phyloP scores from a whole-genome alignment of 64 coral and sea anemone species.

The Cladopsammia gracilis region DNA sequence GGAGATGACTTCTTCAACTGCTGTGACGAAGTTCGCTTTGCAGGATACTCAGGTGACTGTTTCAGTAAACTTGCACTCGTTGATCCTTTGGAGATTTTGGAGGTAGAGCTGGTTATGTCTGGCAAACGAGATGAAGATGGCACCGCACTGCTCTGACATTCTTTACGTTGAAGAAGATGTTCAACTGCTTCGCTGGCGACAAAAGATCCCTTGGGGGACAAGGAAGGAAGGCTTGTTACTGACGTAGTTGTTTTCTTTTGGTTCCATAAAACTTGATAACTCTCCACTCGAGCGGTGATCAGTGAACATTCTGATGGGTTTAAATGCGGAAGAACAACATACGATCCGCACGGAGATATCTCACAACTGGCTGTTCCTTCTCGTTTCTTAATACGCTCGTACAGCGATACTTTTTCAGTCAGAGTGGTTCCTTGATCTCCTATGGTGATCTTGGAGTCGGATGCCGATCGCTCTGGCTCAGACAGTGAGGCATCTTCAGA shows the following conservation, averaged over 20 bases:
- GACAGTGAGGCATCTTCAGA: background rate
- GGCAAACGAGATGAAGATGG: slow-evolving; percentile 40
- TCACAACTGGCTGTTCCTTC: slow-evolving; percentile 59
- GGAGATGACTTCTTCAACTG: background rate
- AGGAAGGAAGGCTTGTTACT: slow-evolving; percentile 58
- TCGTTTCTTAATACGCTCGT: slow-evolving; percentile 9
- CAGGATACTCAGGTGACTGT: background rate
- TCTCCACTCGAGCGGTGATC: slow-evolving; percentile 47
- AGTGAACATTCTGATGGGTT: slow-evolving; percentile 56
- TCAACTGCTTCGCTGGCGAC: background rate
- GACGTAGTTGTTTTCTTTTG: slow-evolving; percentile 38
- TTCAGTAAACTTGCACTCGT: slow-evolving; percentile 17
- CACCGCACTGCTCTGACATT: background rate
- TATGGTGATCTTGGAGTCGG: background rate
- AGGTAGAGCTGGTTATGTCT: slow-evolving; percentile 22
- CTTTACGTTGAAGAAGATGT: background rate
- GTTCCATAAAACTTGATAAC: slow-evolving; percentile 13
- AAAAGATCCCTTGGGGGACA: slow-evolving; percentile 44
- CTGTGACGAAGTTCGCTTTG: background rate
- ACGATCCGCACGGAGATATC: slow-evolving; percentile 68
- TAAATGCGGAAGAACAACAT: slow-evolving; percentile 76
- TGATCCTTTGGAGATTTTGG: slow-evolving; percentile 21
- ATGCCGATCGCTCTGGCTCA: background rate
- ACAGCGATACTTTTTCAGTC: background rate
- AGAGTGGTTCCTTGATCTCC: background rate